A percentile compares a stretch with the other conserved stretches of the same genome.
phyloP scores from a whole-genome alignment of 2,797 vertebrate species.

The Aplochiton taeniatus region DNA sequence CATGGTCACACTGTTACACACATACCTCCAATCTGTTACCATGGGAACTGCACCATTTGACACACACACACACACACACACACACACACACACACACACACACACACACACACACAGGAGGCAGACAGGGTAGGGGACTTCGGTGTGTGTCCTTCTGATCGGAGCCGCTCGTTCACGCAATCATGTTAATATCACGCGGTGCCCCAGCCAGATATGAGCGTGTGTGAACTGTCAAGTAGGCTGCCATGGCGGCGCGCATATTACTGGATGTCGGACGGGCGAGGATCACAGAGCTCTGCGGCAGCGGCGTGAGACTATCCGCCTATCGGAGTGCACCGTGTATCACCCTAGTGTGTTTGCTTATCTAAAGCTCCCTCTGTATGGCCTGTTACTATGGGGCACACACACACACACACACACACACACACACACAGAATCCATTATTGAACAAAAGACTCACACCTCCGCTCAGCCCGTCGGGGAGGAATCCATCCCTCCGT shows the following conservation, averaged over 20 bases:
- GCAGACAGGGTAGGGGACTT: background rate
- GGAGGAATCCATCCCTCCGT: slow-evolving; percentile 79
- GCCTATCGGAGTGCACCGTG: too few species aligned
- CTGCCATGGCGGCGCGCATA: slow-evolving; percentile 2
- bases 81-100: slow-evolving; percentile 6
- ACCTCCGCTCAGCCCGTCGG: slow-evolving; percentile 69
- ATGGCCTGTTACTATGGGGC: slow-evolving; percentile 69
- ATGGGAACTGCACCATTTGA: slow-evolving; percentile 51
- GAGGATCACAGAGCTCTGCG: too few species aligned
- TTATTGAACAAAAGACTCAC: slow-evolving; percentile 78
- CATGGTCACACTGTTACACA: slow-evolving; percentile 13
- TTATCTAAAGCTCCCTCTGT: background rate
- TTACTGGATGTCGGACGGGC: too few species aligned
- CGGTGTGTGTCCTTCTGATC: slow-evolving; percentile 46
- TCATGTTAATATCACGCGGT: slow-evolving; percentile 56
- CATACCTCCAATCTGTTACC: slow-evolving; percentile 47
- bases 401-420: slow-evolving; percentile 74
- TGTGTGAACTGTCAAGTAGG: slow-evolving; percentile 52
- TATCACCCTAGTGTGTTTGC: background rate
- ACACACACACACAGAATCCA: slow-evolving; percentile 75
- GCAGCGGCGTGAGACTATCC: too few species aligned
- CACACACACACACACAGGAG: background rate
- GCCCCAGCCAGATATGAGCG: slow-evolving; percentile 39
- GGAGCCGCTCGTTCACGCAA: slow-evolving; percentile 46
- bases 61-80: slow-evolving; percentile 18